A percentile compares a stretch with the other conserved stretches of the same genome.
Conservation (phyloP, 2,797 vertebrate species). For the Pipistrellus kuhlii region DNA sequence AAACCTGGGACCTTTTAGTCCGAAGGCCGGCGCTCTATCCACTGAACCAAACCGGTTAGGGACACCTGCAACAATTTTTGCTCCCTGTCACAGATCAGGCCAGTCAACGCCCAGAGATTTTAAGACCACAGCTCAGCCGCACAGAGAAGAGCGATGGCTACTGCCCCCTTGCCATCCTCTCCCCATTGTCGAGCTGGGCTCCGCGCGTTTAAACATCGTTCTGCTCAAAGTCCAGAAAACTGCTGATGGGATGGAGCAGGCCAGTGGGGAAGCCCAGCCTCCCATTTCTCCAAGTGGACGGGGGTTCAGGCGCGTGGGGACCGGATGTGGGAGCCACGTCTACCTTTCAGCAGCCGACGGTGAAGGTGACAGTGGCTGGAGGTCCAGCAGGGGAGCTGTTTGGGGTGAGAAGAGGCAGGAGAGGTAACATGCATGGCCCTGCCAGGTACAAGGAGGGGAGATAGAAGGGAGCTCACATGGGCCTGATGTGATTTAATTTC, state of each 20-base stretch:
- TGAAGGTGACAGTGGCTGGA: background rate
- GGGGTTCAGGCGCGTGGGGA: background rate
- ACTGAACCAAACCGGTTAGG: no score
- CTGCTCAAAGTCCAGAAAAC: background rate
- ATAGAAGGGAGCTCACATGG: background rate
- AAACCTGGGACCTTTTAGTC: no score
- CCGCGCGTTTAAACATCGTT: background rate
- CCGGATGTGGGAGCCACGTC: background rate
- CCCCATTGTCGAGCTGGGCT: background rate
- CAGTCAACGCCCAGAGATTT: background rate
- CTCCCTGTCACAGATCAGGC: background rate
- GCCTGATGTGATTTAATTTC: background rate
- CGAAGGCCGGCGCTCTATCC: no score
- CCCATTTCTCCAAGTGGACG: background rate
- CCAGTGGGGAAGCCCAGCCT: background rate
- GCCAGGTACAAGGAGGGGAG: background rate
- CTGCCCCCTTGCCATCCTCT: background rate
- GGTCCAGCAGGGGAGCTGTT: background rate
- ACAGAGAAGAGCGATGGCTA: background rate
- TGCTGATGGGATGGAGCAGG: background rate
- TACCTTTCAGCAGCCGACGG: no score
- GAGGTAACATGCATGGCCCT: accelerated
- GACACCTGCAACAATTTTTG: background rate
- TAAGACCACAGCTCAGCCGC: background rate
- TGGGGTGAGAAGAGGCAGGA: background rate